These are phyloP conservation scores for Heliornis fulica DNA, from an alignment of 2,113 vertebrate genomes.

Conservation along the genomic window DNA sequence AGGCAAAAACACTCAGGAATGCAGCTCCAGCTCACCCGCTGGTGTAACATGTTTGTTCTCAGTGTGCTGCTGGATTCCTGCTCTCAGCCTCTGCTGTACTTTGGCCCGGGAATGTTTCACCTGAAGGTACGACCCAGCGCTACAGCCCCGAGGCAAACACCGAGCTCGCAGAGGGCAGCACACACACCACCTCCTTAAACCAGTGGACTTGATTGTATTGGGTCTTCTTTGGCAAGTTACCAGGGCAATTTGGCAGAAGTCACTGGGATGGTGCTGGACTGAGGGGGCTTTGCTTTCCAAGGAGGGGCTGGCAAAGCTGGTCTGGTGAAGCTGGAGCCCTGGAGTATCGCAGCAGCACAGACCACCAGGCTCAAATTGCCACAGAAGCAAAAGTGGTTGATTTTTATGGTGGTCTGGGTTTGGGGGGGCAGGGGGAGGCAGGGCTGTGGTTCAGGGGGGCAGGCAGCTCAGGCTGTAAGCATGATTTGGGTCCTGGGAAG, in stretches of 20 bases:
- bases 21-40: conserved; percentile 14
- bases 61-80: not conserved
- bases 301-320: not conserved
- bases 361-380: not conserved
- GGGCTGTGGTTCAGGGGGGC: too few species aligned
- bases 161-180: not conserved
- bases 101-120: conserved; percentile 55
- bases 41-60: conserved; percentile 36
- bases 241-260: not conserved
- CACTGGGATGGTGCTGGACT: not conserved
- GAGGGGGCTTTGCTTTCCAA: not conserved
- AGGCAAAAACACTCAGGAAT: conserved; percentile 41
- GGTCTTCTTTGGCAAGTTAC: not conserved
- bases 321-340: not conserved
- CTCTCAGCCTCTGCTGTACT: conserved; percentile 11
- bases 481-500: rapidly evolving
- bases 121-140: not conserved
- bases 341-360: not conserved
- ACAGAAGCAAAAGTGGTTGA: not conserved
- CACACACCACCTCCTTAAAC: not conserved
- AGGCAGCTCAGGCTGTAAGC: not conserved
- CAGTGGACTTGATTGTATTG: not conserved
- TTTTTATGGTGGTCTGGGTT: not conserved
- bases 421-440: not conserved
- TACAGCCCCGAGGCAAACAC: conserved; percentile 1